Percentiles rank a stretch among this genome's conserved stretches.
Evolutionary conservation across 2,797 vertebrate species (phyloP).

Genomic region (Sebastes vulpes): DNA sequence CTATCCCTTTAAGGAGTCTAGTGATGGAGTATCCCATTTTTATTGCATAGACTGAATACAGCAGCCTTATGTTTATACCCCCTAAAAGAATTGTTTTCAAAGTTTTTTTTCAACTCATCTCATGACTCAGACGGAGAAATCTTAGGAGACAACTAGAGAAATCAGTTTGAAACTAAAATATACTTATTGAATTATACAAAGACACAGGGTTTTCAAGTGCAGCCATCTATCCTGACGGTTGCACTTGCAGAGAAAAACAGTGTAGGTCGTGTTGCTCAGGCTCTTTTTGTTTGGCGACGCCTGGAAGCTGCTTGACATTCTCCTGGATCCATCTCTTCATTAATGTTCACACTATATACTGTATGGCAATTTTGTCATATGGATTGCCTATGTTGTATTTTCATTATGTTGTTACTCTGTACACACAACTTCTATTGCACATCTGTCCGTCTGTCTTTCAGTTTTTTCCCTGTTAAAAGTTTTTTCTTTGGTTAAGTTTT

Average conservation of each 20-base stretch:
- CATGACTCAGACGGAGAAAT: background rate
- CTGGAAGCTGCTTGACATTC: too few species aligned
- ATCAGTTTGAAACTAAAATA: background rate
- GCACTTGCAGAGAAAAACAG: background rate
- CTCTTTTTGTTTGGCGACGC: too few species aligned
- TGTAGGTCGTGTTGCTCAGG: background rate
- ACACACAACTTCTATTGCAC: too few species aligned
- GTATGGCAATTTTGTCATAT: too few species aligned
- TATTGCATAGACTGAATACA: background rate
- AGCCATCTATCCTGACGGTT: background rate
- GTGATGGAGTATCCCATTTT: background rate
- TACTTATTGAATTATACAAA: background rate
- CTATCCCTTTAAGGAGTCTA: background rate
- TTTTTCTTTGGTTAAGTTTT: too few species aligned
- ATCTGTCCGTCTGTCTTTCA: too few species aligned
- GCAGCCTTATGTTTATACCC: background rate
- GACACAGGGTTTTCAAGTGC: background rate
- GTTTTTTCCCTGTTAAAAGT: too few species aligned
- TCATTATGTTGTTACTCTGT: too few species aligned
- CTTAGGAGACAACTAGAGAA: background rate
- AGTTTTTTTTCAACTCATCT: background rate
- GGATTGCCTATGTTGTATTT: too few species aligned
- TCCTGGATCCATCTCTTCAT: too few species aligned
- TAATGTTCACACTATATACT: too few species aligned
- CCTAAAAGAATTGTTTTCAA: background rate